Evolutionary conservation across 2,113 vertebrate species (phyloP), one percentile per base, ranked within the genome.

Genomic region (Melanostigma gelatinosum): DNA sequence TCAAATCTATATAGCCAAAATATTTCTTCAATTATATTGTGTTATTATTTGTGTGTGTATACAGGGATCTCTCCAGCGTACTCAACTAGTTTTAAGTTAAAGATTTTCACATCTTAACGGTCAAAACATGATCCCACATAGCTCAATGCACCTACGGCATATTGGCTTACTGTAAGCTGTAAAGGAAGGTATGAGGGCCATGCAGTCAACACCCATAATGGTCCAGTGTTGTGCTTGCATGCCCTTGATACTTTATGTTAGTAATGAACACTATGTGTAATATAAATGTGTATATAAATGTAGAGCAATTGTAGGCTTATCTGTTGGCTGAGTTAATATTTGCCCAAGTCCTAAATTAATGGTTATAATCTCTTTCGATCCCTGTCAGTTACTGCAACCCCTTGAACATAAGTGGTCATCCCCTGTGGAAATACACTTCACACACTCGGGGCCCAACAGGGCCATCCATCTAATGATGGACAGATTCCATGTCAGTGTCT

Each of bases 201-300:
- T 84, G 46, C 69, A 76, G 64, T 79, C 77, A 71, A 62, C 61
- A 83, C 74, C 42, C 36, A n/a, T 60, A 50, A 68, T 67, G 77
- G 40, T 65, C 75, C 57, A 29, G 32, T 82, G 48, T 52, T 75
- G 58, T 34, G 57, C 34, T 48, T 38, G 27, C 34, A 66, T 52
- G 46, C 62, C 32, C 36, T 32, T 38, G 27, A 46, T 42, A 24
- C 52, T 36, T 34, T 24, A 62, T 72, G 36, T 66, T n/a, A 18
- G n/a, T 52, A 61, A 75, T 75, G 12, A 72, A 46, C 27, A 32
- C 2, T 55, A 2, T 61, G 2, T 62, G 36, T 54, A 7, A 40
- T 40, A 44, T 40, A 9, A 16, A 60, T 63, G 15, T 40, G 68
- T 36, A 6, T 57, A 24, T 42, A 46, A 12, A 55, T 42, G 1